Evolutionary conservation across 2,888 invertebrate genomes (phyloP).

Genomic region (Erebia aethiops): DNA sequence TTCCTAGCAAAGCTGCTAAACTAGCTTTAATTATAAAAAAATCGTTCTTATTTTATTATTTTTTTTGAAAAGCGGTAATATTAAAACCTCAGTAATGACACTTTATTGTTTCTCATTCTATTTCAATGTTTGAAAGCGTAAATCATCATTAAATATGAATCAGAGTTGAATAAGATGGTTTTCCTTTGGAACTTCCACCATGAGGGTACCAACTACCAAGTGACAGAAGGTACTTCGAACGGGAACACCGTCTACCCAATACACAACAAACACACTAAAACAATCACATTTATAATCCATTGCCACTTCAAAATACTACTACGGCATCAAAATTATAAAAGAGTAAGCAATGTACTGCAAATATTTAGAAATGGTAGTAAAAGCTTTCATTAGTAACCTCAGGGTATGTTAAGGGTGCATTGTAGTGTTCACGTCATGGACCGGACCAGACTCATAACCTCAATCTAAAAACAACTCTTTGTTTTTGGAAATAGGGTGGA

Average conservation of each 20-base stretch:
- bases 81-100: constrained; percentile 2
- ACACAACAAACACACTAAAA: constrained; percentile 24
- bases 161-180: constrained; percentile 40
- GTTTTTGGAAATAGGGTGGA: constrained; percentile 36
- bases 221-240: constrained; percentile 61
- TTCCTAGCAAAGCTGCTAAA: too few species aligned
- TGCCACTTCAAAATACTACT: constrained; percentile 15
- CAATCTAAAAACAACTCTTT: constrained; percentile 40
- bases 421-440: constrained; percentile 64
- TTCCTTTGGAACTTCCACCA: constrained; percentile 48
- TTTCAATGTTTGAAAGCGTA: constrained; percentile 23
- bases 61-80: not conserved
- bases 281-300: constrained; percentile 34
- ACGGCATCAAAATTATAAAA: not conserved
- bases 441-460: constrained; percentile 45
- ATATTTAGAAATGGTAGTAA: constrained; percentile 38
- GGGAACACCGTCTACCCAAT: constrained; percentile 61
- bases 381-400: constrained; percentile 49
- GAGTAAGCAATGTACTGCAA: constrained; percentile 50
- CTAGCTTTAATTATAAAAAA: not conserved
- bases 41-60: not conserved
- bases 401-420: constrained; percentile 80
- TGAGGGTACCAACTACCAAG: constrained; percentile 47
- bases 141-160: constrained; percentile 40
- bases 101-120: too few species aligned